A percentile compares a stretch with the other conserved stretches of the same genome.
Evolutionary conservation across 2,113 vertebrate genomes (phyloP).

Genomic region (Cephalophus harveyi): DNA sequence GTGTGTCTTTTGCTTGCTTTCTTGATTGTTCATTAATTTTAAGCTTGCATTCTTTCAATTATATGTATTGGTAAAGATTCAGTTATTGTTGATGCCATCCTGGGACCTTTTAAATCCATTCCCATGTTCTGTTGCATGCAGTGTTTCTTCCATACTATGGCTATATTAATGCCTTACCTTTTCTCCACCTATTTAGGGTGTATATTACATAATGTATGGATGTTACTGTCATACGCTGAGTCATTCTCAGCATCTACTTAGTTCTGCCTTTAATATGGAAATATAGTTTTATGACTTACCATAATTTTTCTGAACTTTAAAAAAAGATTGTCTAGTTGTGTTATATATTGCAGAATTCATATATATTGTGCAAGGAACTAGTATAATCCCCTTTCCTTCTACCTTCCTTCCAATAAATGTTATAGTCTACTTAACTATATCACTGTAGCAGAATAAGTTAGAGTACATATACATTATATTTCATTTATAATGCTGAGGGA

Average conservation of each 20-base stretch:
- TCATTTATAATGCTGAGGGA: not conserved
- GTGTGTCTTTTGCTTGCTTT: not conserved
- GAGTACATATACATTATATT: not conserved
- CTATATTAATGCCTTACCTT: not conserved
- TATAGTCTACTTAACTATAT: conserved; percentile 67
- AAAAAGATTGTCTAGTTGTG: not conserved
- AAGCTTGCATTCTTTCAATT: not conserved
- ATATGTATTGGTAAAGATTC: not conserved
- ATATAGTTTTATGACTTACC: not conserved
- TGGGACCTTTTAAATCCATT: not conserved
- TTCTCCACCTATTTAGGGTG: not conserved
- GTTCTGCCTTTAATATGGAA: not conserved
- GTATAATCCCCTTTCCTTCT: conserved; percentile 78
- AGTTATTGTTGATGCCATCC: not conserved
- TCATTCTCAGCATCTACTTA: not conserved
- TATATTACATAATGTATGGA: not conserved
- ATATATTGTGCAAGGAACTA: conserved; percentile 80
- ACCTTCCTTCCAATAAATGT: conserved; percentile 71
- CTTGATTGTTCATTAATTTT: not conserved
- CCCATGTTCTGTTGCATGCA: not conserved
- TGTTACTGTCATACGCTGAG: not conserved
- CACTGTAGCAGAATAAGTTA: conserved; percentile 72
- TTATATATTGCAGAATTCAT: conserved; percentile 85
- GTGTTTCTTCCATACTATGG: not conserved
- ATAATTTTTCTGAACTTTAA: not conserved